These are phyloP conservation scores for Bathynomus jamesi DNA, from an alignment of 1,140 invertebrate species.

Conservation along the genomic window DNA sequence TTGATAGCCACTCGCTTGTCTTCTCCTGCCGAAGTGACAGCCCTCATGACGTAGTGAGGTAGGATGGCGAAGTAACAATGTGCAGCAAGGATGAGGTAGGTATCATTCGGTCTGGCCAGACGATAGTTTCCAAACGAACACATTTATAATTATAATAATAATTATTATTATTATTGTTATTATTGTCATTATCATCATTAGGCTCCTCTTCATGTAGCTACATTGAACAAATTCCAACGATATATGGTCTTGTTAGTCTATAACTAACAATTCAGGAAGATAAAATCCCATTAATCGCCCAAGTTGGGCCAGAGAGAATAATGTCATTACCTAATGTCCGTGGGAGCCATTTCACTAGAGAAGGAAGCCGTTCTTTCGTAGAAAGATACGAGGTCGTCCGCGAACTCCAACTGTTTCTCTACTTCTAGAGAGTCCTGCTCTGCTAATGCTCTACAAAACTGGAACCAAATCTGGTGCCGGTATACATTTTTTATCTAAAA, in stretches of 20 bases:
- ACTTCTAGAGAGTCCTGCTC: slow-evolving; percentile 1
- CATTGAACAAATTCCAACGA: no score
- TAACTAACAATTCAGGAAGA: no score
- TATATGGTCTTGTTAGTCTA: no score
- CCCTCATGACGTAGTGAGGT: neutral
- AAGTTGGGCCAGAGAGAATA: neutral
- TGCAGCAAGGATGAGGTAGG: slow-evolving; percentile 20
- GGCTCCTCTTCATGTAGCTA: no score
- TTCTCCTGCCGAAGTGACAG: neutral
- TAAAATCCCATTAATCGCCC: neutral
- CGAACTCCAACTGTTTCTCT: slow-evolving; percentile 5
- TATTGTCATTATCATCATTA: no score
- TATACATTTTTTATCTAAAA: slow-evolving; percentile 15
- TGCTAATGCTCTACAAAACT: slow-evolving; percentile 14
- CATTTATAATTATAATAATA: no score
- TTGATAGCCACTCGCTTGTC: neutral
- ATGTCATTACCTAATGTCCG: slow-evolving; percentile 20
- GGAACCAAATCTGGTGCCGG: slow-evolving; percentile 13
- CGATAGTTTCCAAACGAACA: no score
- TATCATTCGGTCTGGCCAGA: slow-evolving; percentile 19
- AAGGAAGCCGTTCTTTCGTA: slow-evolving; percentile 14
- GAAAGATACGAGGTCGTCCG: slow-evolving; percentile 11
- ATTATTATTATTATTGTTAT: no score
- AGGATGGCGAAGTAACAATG: slow-evolving; percentile 17
- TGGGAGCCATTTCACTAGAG: slow-evolving; percentile 18